These are phyloP conservation scores for Echinometra lucunter DNA, from an alignment of 53 echinoderm and acorn worm genomes.

Conservation along the genomic window DNA sequence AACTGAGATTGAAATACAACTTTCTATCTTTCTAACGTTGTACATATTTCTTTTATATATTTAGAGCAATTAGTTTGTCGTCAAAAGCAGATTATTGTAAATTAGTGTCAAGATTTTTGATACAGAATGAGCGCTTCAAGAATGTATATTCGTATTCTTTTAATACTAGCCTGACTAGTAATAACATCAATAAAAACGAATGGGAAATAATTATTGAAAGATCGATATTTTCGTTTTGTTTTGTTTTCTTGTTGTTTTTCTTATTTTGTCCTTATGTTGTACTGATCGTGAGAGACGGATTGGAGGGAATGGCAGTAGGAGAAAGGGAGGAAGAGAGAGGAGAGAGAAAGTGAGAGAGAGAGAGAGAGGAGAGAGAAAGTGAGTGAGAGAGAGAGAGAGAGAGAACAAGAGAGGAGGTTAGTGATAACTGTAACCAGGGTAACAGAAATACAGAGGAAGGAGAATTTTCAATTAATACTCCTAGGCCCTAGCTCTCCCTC, in stretches of 20 bases:
- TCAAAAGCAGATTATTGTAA: background rate
- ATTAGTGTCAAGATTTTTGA: background rate
- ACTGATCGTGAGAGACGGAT: too few relatives aligned
- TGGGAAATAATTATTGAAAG: background rate
- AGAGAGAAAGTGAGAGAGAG: background rate
- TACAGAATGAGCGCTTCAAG: background rate
- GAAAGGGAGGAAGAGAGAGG: too few relatives aligned
- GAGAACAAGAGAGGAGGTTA: background rate
- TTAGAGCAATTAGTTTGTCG: slow-evolving; percentile 4
- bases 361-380: background rate
- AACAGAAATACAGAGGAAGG: too few relatives aligned
- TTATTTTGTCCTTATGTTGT: background rate
- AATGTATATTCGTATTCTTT: background rate
- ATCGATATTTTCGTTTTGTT: background rate
- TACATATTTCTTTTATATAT: slow-evolving; percentile 32
- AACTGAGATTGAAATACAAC: background rate
- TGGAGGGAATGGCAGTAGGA: too few relatives aligned
- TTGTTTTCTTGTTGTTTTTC: background rate
- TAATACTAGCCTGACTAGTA: too few relatives aligned
- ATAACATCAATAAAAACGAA: background rate
- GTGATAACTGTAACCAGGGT: too few relatives aligned
- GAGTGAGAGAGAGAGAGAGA: background rate
- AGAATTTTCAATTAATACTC: too few relatives aligned
- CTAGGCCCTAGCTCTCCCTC: too few relatives aligned
- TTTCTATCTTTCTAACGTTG: background rate